Percentiles rank a stretch among this genome's conserved stretches.
Conservation (phyloP, 1,140 invertebrate genomes). For the Cylas formicarius region DNA sequence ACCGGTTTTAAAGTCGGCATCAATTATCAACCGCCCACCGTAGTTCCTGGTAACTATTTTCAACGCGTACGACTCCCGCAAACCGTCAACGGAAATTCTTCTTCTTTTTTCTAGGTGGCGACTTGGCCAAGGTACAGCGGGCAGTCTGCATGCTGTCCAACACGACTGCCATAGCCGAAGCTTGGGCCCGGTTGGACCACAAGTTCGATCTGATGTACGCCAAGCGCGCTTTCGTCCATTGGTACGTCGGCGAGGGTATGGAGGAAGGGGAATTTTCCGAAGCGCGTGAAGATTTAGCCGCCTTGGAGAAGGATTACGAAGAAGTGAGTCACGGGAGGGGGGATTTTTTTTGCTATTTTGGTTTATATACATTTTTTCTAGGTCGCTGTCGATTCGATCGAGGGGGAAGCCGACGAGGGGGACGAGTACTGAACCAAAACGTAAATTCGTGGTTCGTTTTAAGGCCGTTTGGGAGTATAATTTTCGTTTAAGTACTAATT, state of each 20-base stretch:
- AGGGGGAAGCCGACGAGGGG: conserved; percentile 62
- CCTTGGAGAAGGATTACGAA: conserved; percentile 78
- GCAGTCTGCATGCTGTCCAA: conserved; percentile 84
- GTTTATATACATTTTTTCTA: conserved; percentile 10
- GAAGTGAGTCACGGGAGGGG: conserved; percentile 51
- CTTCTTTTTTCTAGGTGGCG: conserved; percentile 44
- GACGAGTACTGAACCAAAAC: conserved; percentile 57
- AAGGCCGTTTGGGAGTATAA: too few relatives aligned
- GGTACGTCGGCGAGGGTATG: conserved; percentile 82
- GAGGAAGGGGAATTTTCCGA: conserved; percentile 81
- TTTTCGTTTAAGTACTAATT: too few relatives aligned
- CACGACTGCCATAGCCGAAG: conserved; percentile 81
- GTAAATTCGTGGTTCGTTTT: too few relatives aligned
- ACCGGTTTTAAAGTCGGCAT: conserved; percentile 68
- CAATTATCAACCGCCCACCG: conserved; percentile 81
- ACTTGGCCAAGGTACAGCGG: conserved; percentile 76
- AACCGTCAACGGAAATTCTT: background rate
- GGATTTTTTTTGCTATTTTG: conserved; percentile 4
- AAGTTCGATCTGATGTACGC: conserved; percentile 81
- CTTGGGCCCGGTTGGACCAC: conserved; percentile 72
- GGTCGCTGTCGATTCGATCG: conserved; percentile 61
- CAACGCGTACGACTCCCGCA: background rate
- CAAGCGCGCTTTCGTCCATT: conserved; percentile 79
- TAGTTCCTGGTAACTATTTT: conserved; percentile 53
- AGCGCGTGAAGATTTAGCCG: conserved; percentile 78